Conservation (phyloP, 2,113 vertebrate species). For the Azemiops feae region DNA sequence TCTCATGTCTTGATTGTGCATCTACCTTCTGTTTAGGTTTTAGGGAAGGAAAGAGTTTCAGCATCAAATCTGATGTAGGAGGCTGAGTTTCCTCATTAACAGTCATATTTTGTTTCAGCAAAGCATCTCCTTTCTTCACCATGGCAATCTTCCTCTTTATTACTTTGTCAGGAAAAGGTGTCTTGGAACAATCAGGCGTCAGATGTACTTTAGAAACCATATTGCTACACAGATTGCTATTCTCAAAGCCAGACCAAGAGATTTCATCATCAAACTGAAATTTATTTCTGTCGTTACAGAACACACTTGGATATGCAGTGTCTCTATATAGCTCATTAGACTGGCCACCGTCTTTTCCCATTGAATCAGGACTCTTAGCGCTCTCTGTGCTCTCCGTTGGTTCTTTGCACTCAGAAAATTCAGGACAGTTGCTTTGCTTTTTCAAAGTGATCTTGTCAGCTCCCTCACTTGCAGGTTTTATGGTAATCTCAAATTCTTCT, state of each 20-base stretch:
- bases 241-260: slow-evolving; percentile 88
- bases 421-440: slow-evolving; percentile 44
- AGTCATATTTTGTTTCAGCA: slow-evolving; percentile 22
- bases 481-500: slow-evolving; percentile 60
- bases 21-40: slow-evolving; percentile 74
- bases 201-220: slow-evolving; percentile 27
- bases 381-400: slow-evolving; percentile 64
- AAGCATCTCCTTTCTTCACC: slow-evolving; percentile 68
- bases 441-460: slow-evolving; percentile 22
- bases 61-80: slow-evolving; percentile 82
- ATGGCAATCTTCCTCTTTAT: slow-evolving; percentile 81
- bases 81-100: slow-evolving; percentile 57
- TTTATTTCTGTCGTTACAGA: slow-evolving; percentile 23
- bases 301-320: slow-evolving; percentile 15
- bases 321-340: slow-evolving; percentile 47
- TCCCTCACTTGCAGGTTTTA: slow-evolving; percentile 37
- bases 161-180: slow-evolving; percentile 57
- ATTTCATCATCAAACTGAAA: slow-evolving; percentile 90
- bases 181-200: slow-evolving; percentile 34
- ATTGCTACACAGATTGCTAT: slow-evolving; percentile 42
- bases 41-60: slow-evolving; percentile 86
- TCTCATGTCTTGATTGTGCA: slow-evolving; percentile 45
- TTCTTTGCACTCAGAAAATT: slow-evolving; percentile 56
- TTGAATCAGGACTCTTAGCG: slow-evolving; percentile 61
- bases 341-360: slow-evolving; percentile 61